A percentile compares a stretch with the other conserved stretches of the same genome.
Conservation (phyloP, 1,140 invertebrate genomes). For the Ephestia elutella region DNA sequence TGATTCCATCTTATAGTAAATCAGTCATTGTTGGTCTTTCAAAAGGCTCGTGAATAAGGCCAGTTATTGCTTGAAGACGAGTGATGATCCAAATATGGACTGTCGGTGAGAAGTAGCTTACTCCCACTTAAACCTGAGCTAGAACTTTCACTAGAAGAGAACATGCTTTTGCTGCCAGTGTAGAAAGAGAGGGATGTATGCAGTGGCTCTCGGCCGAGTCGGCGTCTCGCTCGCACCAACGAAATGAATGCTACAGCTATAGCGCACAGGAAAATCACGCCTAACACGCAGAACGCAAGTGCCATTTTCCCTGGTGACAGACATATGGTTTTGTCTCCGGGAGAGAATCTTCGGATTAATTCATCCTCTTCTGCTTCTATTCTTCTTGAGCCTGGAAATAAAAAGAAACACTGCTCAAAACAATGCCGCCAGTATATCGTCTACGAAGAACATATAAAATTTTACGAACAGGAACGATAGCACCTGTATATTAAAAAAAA, state of each 20-base stretch:
- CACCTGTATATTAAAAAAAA: no score
- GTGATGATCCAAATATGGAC: conserved; percentile 73
- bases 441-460: no score
- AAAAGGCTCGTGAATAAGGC: conserved; percentile 71
- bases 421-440: no score
- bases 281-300: conserved; percentile 79
- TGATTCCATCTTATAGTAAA: neutral
- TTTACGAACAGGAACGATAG: no score
- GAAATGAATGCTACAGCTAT: conserved; percentile 79
- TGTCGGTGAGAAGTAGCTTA: conserved; percentile 69
- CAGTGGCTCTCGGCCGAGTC: conserved; percentile 54
- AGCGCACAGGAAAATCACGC: conserved; percentile 79
- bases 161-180: conserved; percentile 71
- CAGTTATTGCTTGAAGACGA: conserved; percentile 72
- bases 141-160: conserved; percentile 71
- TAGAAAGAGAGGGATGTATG: conserved; percentile 72
- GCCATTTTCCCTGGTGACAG: conserved; percentile 83
- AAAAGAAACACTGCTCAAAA: neutral
- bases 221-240: conserved; percentile 75
- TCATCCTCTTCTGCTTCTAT: conserved; percentile 57
- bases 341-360: conserved; percentile 58
- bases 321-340: conserved; percentile 79
- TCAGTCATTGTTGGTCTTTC: conserved; percentile 13
- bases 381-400: conserved; percentile 56
- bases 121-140: conserved; percentile 71